These are phyloP conservation scores for Metallyticus violacea DNA, from an alignment of 2,888 invertebrate species.

Conservation along the genomic window DNA sequence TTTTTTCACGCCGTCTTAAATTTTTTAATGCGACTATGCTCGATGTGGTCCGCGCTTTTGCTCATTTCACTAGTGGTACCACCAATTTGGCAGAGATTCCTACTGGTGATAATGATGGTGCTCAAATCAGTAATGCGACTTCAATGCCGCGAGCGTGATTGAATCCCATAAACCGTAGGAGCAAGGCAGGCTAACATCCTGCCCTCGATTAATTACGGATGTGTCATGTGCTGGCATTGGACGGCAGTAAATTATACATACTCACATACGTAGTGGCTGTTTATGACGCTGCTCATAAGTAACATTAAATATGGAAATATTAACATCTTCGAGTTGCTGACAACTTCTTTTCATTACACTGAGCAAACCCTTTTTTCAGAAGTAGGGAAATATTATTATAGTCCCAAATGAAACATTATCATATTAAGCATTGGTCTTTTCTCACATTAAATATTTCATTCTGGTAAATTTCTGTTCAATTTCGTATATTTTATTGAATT, in stretches of 20 bases:
- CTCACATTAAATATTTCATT: no score
- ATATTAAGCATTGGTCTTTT: no score
- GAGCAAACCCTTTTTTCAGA: not conserved
- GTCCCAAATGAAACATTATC: no score
- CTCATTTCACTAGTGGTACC: not conserved
- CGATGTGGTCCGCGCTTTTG: no score
- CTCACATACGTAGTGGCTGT: not conserved
- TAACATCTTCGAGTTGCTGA: not conserved
- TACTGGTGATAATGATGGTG: not conserved
- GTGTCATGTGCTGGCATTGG: not conserved
- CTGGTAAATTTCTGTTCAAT: no score
- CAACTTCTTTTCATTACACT: no score
- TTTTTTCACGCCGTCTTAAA: no score
- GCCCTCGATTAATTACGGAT: not conserved
- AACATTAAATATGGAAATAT: not conserved
- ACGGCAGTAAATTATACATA: not conserved
- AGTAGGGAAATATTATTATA: no score
- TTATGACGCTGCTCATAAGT: not conserved
- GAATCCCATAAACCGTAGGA: not conserved
- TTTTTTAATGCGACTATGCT: no score
- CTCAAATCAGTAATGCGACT: not conserved
- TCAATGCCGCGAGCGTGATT: not conserved
- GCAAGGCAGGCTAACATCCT: not conserved
- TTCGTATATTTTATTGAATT: no score
- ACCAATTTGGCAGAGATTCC: not conserved